Conservation (phyloP, 2,113 vertebrate species). For the Spheniscus mendiculus region DNA sequence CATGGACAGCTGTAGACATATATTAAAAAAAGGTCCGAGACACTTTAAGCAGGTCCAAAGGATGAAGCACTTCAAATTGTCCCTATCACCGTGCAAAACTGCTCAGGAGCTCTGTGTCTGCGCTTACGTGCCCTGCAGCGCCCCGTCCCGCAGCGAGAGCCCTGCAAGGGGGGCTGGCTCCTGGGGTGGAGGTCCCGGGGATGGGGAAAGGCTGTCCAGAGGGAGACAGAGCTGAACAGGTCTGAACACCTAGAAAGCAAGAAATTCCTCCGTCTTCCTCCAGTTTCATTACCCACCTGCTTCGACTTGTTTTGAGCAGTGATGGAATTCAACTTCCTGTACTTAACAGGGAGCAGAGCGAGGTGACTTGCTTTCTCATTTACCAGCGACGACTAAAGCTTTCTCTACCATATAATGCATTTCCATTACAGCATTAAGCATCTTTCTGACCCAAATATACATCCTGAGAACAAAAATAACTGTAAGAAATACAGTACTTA, state of each 20-base stretch:
- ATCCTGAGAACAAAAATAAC: neutral
- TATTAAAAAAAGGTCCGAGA: neutral
- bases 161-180: neutral
- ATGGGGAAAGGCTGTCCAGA: neutral
- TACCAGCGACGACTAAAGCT: neutral
- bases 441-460: conserved; percentile 20
- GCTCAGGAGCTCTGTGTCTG: fast-evolving
- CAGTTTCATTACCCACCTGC: neutral
- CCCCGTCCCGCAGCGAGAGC: neutral
- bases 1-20: neutral
- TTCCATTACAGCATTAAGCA: neutral
- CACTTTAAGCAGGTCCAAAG: neutral
- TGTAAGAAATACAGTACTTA: neutral
- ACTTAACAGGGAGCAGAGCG: neutral
- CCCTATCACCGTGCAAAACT: fast-evolving
- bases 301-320: neutral
- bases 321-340: neutral
- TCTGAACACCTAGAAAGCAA: fast-evolving
- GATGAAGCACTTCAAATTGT: neutral
- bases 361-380: neutral
- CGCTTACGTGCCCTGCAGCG: fast-evolving
- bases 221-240: no score
- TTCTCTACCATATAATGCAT: neutral
- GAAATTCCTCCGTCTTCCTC: neutral
- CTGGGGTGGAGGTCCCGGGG: fast-evolving